These are phyloP conservation scores for Lasioglossum oenotherae DNA, from an alignment of 2,888 invertebrate genomes.

Conservation along the genomic window DNA sequence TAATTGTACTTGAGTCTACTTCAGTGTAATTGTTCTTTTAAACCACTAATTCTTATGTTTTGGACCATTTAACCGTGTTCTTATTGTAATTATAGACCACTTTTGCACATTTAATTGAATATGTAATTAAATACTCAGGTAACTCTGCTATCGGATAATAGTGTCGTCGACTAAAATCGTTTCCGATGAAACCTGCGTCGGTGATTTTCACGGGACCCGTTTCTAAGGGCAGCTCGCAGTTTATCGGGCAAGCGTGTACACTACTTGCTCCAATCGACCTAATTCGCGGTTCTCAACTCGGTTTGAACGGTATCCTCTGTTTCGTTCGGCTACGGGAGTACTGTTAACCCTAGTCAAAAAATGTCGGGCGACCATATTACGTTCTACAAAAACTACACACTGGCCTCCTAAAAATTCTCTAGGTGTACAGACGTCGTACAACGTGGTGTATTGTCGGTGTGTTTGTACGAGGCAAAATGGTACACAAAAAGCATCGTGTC, in stretches of 20 bases:
- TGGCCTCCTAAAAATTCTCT: slow-evolving; percentile 31
- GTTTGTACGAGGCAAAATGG: slow-evolving; percentile 40
- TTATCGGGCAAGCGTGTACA: slow-evolving; percentile 40
- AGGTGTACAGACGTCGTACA: slow-evolving; percentile 29
- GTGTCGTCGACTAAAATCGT: too few relatives aligned
- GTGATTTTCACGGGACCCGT: too few relatives aligned
- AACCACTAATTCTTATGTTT: too few relatives aligned
- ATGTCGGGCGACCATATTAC: slow-evolving; percentile 36
- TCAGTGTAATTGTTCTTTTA: too few relatives aligned
- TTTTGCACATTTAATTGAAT: too few relatives aligned
- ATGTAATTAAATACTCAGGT: too few relatives aligned
- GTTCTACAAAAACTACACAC: slow-evolving; percentile 46
- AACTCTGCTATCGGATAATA: too few relatives aligned
- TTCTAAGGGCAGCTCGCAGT: background rate
- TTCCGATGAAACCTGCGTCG: too few relatives aligned
- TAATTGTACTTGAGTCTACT: too few relatives aligned
- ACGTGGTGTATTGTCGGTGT: slow-evolving; percentile 37
- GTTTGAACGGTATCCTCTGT: slow-evolving; percentile 29
- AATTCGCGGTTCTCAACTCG: slow-evolving; percentile 42
- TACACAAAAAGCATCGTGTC: slow-evolving; percentile 47
- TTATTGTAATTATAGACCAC: too few relatives aligned
- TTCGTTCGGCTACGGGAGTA: slow-evolving; percentile 43
- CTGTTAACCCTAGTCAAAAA: slow-evolving; percentile 57
- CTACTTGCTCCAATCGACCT: slow-evolving; percentile 45
- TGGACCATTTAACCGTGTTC: too few relatives aligned